phyloP scores from a whole-genome alignment of 1,140 invertebrate genomes.

The Ruditapes philippinarum region DNA sequence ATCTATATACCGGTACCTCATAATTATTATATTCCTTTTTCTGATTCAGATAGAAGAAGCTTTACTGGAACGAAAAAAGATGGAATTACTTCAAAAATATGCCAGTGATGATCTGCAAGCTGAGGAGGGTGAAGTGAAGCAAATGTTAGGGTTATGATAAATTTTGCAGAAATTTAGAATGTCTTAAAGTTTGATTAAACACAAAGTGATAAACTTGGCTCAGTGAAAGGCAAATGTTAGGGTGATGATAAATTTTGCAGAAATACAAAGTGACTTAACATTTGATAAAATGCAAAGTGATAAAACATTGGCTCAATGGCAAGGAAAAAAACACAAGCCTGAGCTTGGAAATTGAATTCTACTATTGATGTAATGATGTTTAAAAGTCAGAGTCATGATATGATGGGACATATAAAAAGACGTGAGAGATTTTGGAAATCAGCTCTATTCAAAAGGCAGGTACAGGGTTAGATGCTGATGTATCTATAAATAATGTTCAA shows the following conservation, averaged over 20 bases:
- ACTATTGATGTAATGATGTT: no score
- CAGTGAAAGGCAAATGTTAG: constrained; percentile 78
- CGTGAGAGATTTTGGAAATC: no score
- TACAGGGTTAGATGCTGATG: background rate
- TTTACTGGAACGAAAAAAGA: constrained; percentile 94
- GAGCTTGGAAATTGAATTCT: no score
- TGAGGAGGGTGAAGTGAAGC: constrained; percentile 81
- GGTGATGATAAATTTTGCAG: constrained; percentile 75
- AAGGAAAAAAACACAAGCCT: no score
- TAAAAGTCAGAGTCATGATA: no score
- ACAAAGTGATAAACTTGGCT: no score
- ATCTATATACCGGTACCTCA: no score
- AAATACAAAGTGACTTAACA: background rate
- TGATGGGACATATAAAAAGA: no score
- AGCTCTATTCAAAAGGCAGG: no score
- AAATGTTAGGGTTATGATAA: constrained; percentile 83
- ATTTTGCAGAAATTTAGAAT: background rate
- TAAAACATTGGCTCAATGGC: no score
- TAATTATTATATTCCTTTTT: background rate
- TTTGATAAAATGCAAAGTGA: background rate
- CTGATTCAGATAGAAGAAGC: constrained; percentile 92
- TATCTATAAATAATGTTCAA: background rate
- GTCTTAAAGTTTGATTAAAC: background rate
- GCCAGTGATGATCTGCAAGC: constrained; percentile 84
- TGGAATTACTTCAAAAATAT: constrained; percentile 92